Evolutionary conservation across 2,888 invertebrate genomes (phyloP), one percentile per base, ranked within the genome.

Genomic region (Agrochola circellaris): DNA sequence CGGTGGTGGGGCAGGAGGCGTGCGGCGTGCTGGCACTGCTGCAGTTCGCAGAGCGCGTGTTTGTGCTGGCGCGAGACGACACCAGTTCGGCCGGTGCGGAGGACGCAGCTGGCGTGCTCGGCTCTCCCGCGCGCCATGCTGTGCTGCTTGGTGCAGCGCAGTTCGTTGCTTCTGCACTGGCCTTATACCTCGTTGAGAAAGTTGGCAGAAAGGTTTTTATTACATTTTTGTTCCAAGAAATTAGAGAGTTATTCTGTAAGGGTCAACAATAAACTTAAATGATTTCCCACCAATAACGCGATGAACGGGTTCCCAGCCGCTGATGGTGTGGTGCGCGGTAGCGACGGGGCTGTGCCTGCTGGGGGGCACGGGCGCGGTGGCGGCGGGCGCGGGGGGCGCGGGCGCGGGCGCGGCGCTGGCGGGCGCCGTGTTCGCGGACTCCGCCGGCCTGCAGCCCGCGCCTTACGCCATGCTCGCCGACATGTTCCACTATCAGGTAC

Each of bases 21-120:
- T 94, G 94, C 88, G 95, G 95, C 48, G 90, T 95, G 78, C 91
- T 94, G 58, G 92, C 95, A 38, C 90, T 95, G 71, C 88, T 95
- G 85, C 95, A 95, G 91, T 95, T 94, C 87, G 95, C 95, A 4
- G 95, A 95, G 89, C 93, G 93, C 30, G 93, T 94, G 76, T 94
- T 95, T 88, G 88, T 92, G 71, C 83, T 95, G 66, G 93, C 94
- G 48, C 75, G 78, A 1, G 74, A 45, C 2, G 73, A 38, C 26
- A 51, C 23, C 5, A 48, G 6, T 1, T 58, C 26, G 6, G 93
- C 90, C 3, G 89, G 74, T 0, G 92, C 89, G 15, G 64, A 4
- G 38, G 26, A 3, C 51, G 30, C 13, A 30, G 61, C 2, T 7
- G 62, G 13, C n/a, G 83, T 42, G 61, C 87, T 90, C 62, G 81